Percentiles rank a stretch among this genome's conserved stretches.
phyloP scores from a whole-genome alignment of 37 sponge, comb jelly and placozoan species.

The Halisarca cf. caerulea region DNA sequence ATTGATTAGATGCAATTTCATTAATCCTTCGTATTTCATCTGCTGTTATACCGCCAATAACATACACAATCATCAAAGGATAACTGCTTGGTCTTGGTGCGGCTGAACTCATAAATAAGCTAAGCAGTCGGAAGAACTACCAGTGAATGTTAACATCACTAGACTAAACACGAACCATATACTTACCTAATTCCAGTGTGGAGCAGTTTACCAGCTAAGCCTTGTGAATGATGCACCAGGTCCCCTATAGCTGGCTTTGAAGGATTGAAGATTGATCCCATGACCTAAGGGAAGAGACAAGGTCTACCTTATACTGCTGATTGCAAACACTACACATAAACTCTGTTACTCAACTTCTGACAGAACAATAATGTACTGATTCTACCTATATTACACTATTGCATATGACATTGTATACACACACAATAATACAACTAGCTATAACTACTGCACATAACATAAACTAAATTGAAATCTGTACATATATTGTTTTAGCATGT shows the following conservation, averaged over 20 bases:
- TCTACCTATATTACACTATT: no score
- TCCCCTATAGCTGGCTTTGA: constrained; percentile 53
- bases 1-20: constrained; percentile 28
- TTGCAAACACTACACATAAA: no score
- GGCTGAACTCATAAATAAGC: constrained; percentile 75
- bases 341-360: no score
- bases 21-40: constrained; percentile 38
- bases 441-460: no score
- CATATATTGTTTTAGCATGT: no score
- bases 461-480: no score
- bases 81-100: constrained; percentile 57
- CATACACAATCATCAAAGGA: constrained; percentile 51
- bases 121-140: background rate
- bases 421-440: no score
- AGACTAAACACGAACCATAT: no score
- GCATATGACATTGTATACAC: no score
- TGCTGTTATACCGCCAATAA: constrained; percentile 68
- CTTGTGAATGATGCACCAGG: constrained; percentile 59
- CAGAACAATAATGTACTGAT: no score
- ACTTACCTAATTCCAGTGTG: constrained; percentile 64
- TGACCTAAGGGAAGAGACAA: constrained; percentile 10
- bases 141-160: background rate
- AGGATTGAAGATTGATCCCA: constrained; percentile 53
- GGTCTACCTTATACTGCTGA: no score
- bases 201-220: constrained; percentile 29